Conservation (phyloP, 2,888 invertebrate genomes). For the Heterodera filipjevi region DNA sequence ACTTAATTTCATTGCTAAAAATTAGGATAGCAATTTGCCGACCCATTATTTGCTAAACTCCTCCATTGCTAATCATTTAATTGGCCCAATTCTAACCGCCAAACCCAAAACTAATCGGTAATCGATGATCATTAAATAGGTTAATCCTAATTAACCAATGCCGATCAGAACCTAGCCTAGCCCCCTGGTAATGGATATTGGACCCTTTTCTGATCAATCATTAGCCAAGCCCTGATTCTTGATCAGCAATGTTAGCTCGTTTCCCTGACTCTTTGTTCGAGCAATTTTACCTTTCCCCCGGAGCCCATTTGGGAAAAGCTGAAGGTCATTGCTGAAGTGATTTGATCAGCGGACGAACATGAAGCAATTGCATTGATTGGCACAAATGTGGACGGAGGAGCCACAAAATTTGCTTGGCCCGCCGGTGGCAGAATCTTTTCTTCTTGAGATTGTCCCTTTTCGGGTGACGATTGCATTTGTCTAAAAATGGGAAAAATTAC, state of each 20-base stretch:
- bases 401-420: not conserved
- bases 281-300: conserved; percentile 52
- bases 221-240: no score
- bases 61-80: no score
- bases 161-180: no score
- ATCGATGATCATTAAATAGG: no score
- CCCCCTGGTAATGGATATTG: no score
- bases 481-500: not conserved
- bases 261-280: not conserved
- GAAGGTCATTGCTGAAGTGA: conserved; percentile 40
- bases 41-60: no score
- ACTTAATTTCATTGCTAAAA: no score
- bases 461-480: not conserved
- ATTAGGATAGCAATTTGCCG: no score
- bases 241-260: not conserved
- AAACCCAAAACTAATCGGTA: no score
- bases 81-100: no score
- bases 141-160: no score
- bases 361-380: not conserved
- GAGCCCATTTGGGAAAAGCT: conserved; percentile 57
- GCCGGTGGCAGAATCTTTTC: not conserved
- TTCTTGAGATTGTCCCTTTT: not conserved
- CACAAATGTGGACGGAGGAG: not conserved
- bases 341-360: not conserved
- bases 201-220: no score